Percentiles rank a stretch among this genome's conserved stretches.
Evolutionary conservation across 2,113 vertebrate genomes (phyloP).

Genomic region (Hassar affinis): DNA sequence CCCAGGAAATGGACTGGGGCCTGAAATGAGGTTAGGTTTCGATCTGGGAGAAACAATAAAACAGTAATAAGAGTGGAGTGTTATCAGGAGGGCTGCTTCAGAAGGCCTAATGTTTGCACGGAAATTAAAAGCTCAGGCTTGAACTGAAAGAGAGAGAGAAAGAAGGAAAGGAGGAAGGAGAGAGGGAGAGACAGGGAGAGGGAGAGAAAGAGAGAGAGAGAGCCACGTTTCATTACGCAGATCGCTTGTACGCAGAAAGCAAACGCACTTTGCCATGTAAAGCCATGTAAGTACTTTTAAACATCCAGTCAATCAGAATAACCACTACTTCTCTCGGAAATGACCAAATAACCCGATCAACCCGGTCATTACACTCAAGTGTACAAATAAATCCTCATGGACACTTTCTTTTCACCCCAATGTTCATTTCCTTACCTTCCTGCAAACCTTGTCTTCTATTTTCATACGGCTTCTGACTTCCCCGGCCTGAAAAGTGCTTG

Average conservation of each 20-base stretch:
- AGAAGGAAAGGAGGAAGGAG: not conserved
- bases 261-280: not conserved
- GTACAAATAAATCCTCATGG: not conserved
- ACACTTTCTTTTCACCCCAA: no score
- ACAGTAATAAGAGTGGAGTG: not conserved
- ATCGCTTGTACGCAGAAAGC: not conserved
- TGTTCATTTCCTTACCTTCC: conserved; percentile 29
- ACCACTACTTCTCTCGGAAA: not conserved
- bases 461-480: conserved; percentile 67
- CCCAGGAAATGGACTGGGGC: not conserved
- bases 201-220: not conserved
- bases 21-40: not conserved
- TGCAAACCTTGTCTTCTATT: conserved; percentile 54
- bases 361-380: not conserved
- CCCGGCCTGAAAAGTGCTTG: conserved; percentile 39
- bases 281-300: conserved; percentile 5
- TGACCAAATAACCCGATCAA: not conserved
- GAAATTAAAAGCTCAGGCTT: conserved; percentile 6
- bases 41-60: not conserved
- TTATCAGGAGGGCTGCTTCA: not conserved
- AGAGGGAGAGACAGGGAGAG: no score
- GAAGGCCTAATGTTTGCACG: not conserved
- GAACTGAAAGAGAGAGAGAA: conserved; percentile 18
- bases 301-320: not conserved
- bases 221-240: conserved; percentile 47